Conservation (phyloP, 2,888 invertebrate species). For the Ferdinandea cuprea region DNA sequence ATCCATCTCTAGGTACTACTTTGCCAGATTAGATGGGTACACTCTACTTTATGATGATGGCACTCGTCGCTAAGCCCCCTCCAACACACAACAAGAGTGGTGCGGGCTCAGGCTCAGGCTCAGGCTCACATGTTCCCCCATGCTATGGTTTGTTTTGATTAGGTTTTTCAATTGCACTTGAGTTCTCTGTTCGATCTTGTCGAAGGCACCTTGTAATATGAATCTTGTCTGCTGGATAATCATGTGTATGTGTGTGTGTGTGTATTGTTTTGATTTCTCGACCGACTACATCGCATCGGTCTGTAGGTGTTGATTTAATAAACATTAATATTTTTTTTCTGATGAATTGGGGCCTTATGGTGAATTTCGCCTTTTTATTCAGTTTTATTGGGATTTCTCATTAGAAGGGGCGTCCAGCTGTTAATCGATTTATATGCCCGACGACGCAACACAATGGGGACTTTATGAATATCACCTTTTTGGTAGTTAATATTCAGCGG, state of each 20-base stretch:
- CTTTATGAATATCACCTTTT: slow-evolving; percentile 20
- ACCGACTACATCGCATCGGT: slow-evolving; percentile 27
- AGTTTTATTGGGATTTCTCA: slow-evolving; percentile 57
- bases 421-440: slow-evolving; percentile 61
- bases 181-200: slow-evolving; percentile 61
- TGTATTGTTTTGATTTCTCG: slow-evolving; percentile 48
- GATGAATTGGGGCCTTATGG: slow-evolving; percentile 24
- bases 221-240: slow-evolving; percentile 50
- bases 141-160: slow-evolving; percentile 61
- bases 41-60: slow-evolving; percentile 24
- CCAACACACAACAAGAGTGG: slow-evolving; percentile 20
- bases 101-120: no score
- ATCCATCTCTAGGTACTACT: slow-evolving; percentile 37
- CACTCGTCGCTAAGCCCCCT: slow-evolving; percentile 51
- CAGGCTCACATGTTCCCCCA: slow-evolving; percentile 52
- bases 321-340: slow-evolving; percentile 61
- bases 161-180: slow-evolving; percentile 53
- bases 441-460: background rate
- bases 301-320: slow-evolving; percentile 73
- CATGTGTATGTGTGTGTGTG: background rate
- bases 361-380: slow-evolving; percentile 48
- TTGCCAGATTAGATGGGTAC: slow-evolving; percentile 26
- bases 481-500: slow-evolving; percentile 20
- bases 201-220: slow-evolving; percentile 32
- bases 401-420: slow-evolving; percentile 67